Conservation (phyloP, 2,888 invertebrate species). For the Margaritifera margaritifera region DNA sequence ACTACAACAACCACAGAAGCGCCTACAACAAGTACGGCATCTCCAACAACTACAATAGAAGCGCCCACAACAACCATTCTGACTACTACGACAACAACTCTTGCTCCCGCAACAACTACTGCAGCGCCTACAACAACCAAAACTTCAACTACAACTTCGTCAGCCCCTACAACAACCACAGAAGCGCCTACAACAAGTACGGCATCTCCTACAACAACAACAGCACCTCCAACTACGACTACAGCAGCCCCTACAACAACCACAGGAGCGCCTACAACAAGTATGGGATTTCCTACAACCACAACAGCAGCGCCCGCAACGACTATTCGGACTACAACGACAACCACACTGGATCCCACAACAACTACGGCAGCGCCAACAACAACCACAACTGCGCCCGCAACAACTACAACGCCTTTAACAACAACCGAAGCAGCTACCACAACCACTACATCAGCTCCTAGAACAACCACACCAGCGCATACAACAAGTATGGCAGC, state of each 20-base stretch:
- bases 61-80: no score
- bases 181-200: not conserved
- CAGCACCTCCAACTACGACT: not conserved
- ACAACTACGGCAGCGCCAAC: conserved; percentile 2
- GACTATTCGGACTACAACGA: conserved; percentile 7
- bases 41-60: not conserved
- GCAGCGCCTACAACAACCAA: no score
- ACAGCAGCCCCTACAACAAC: conserved; percentile 1
- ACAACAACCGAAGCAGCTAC: conserved; percentile 8
- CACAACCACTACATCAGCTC: conserved; percentile 2
- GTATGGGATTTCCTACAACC: conserved; percentile 3
- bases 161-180: not conserved
- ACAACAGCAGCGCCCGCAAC: not conserved
- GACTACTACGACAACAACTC: no score
- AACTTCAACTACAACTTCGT: no score
- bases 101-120: no score
- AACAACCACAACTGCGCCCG: conserved; percentile 4
- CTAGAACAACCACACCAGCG: conserved; percentile 10
- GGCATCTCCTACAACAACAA: not conserved
- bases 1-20: conserved; percentile 1
- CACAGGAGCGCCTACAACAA: not conserved
- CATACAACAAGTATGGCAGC: not conserved
- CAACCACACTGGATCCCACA: conserved; percentile 1
- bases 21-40: conserved; percentile 2
- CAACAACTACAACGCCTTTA: conserved; percentile 2